Conservation (phyloP, 2,888 invertebrate species). For the Carabus problematicus region DNA sequence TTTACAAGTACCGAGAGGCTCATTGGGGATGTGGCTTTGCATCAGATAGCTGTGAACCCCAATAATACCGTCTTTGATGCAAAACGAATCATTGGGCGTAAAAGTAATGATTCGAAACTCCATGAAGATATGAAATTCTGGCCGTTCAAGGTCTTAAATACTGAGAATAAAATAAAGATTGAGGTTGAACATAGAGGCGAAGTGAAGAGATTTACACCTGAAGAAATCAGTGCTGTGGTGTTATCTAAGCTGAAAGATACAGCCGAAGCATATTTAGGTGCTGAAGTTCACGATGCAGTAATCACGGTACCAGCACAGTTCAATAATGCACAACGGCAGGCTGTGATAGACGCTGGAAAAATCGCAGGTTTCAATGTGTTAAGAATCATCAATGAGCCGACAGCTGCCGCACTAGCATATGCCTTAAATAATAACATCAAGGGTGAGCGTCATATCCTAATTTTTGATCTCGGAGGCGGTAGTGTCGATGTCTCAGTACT, state of each 20-base stretch:
- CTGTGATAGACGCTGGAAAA: constrained; percentile 84
- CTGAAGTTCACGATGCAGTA: constrained; percentile 72
- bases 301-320: constrained; percentile 78
- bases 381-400: constrained; percentile 84
- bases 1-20: constrained; percentile 85
- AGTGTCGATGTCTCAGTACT: constrained; percentile 86
- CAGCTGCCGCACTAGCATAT: constrained; percentile 76
- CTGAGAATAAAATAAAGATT: too few relatives aligned
- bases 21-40: constrained; percentile 87
- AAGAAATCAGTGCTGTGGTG: constrained; percentile 75
- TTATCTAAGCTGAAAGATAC: constrained; percentile 70
- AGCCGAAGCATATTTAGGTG: constrained; percentile 75
- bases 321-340: constrained; percentile 77
- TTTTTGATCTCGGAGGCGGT: constrained; percentile 69
- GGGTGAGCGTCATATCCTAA: constrained; percentile 69
- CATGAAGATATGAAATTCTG: constrained; percentile 83
- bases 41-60: constrained; percentile 80
- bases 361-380: constrained; percentile 78
- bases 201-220: constrained; percentile 69
- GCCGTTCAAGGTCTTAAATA: constrained; percentile 77
- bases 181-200: constrained; percentile 72
- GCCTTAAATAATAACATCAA: constrained; percentile 73
- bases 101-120: constrained; percentile 76
- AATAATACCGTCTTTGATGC: constrained; percentile 75
- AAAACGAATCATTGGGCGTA: constrained; percentile 81